Evolutionary conservation across 2,888 invertebrate genomes (phyloP), one percentile per base, ranked within the genome.

Genomic region (Coenonympha glycerion): DNA sequence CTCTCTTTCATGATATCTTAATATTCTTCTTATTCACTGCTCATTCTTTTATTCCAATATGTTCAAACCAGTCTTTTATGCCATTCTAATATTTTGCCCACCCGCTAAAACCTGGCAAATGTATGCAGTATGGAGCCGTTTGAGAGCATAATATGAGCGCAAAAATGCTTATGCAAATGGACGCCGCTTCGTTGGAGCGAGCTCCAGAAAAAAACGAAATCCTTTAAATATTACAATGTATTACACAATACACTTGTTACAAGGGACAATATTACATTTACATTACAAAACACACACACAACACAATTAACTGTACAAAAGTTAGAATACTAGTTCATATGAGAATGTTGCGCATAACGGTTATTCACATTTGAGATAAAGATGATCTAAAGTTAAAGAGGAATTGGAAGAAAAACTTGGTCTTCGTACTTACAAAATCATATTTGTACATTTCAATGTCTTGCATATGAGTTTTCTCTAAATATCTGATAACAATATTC

Each of bases 161-260:
- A 57, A 53, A 57, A 57, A 48, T 53, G 57, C 44, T 55, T 55
- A 57, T 55, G 55, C 55, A 57, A 57, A 57, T 55, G 36, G 21
- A 11, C 39, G 15, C 30, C 47, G 53, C 49, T 40, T 52, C 45
- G 42, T 28, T 34, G 45, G 49, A 44, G 49, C 33, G 48, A 37
- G 47, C 42, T 49, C 33, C 34, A 51, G 39, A 52, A 50, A 55
- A 55, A 55, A 28, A 15, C 26, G 36, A 40, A 30, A 34, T 33
- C 37, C 19, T 37, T 46, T 31, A 55, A 50, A 55, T 49, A 51
- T 50, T 48, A 47, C 42, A 34, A 50, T 50, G 39, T 55, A 47
- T 42, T 39, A 49, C 45, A 47, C 26, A 41, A 18, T 33, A 49
- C 15, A 33, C 49, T 52, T 45, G 41, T 40, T 46, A 47, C 30